Conservation (phyloP, 2,888 invertebrate genomes). For the Diarsia mendica region DNA sequence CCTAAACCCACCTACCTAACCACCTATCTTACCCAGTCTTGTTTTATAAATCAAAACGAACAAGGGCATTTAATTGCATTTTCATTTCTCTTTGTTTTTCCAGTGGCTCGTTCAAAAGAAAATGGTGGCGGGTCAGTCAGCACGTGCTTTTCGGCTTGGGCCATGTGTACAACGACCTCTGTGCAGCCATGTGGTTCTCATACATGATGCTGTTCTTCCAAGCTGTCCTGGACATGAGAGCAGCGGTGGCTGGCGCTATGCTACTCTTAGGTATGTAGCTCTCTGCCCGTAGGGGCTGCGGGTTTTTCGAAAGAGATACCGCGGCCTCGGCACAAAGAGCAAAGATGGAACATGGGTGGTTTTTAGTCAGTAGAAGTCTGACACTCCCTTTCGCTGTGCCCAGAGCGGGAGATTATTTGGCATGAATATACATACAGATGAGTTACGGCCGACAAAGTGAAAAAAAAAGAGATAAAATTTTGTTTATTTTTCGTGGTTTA, state of each 20-base stretch:
- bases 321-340: too few species aligned
- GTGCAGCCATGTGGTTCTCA: conserved; percentile 98
- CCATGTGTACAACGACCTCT: conserved; percentile 98
- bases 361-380: too few species aligned
- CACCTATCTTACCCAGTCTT: neutral
- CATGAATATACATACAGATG: too few species aligned
- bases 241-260: conserved; percentile 91
- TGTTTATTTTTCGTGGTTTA: too few species aligned
- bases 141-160: conserved; percentile 92
- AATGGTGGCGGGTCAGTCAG: conserved; percentile 84
- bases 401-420: too few species aligned
- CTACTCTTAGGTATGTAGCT: conserved; percentile 91
- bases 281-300: too few species aligned
- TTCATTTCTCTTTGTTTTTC: conserved; percentile 55
- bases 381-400: too few species aligned
- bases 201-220: conserved; percentile 96
- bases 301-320: too few species aligned
- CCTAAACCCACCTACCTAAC: neutral
- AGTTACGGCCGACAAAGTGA: too few species aligned
- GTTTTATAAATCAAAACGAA: neutral
- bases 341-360: too few species aligned
- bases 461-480: too few species aligned
- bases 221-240: conserved; percentile 90
- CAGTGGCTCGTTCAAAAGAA: conserved; percentile 78
- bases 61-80: too few species aligned